Base-by-base conservation (phyloP, 2,797 vertebrate genomes). In the Ctenopoma multispine region DNA sequence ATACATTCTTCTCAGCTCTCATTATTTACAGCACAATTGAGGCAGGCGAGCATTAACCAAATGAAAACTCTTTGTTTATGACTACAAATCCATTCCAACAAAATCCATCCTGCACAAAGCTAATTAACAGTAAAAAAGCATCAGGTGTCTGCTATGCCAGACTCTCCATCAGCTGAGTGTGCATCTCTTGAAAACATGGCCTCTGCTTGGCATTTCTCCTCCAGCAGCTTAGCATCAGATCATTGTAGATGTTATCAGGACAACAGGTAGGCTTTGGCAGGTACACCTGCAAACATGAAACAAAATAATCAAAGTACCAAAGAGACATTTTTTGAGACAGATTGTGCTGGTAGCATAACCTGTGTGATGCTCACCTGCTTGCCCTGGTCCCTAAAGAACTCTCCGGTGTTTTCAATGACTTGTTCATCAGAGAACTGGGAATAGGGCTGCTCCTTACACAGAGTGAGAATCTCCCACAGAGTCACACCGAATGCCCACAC, bases 401-500 rank as follows among this genome's bases (percentile, higher is more conserved):
- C 97, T 5, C 97, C 97, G 0, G 97, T 99, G 90, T 99, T 99
- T 82, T 99, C 98, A 0, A 99, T 99, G 84, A 99, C 97, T 90
- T 97, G 97, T 74, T 99, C 98, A 0, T 99, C 98, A 0, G 97
- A 98, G 50, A 99, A 91, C 78, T 97, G 95, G 15, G 94, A 96
- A 80, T 98, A 99, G 0, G 98, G 98, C 88, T 99, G 98, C 89
- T 97, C 94, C 75, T 94, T 94, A 85, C 98, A 99, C 61, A 99
- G 95, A 0, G 95, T 98, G 83, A 98, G 92, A 29, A 95, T 96
- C 92, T 99, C 98, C 98, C 98, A 99, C 55, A 99, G 90, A 0
- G 97, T 99, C 87, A 99, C 98, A 0, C 96, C 97, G 0, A 97
- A 99, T 0, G 97, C 98, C 98, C 98, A 99, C 79, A 98, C 96